These are phyloP conservation scores for Melanchra persicariae DNA, from an alignment of 2,888 invertebrate genomes.

Conservation along the genomic window DNA sequence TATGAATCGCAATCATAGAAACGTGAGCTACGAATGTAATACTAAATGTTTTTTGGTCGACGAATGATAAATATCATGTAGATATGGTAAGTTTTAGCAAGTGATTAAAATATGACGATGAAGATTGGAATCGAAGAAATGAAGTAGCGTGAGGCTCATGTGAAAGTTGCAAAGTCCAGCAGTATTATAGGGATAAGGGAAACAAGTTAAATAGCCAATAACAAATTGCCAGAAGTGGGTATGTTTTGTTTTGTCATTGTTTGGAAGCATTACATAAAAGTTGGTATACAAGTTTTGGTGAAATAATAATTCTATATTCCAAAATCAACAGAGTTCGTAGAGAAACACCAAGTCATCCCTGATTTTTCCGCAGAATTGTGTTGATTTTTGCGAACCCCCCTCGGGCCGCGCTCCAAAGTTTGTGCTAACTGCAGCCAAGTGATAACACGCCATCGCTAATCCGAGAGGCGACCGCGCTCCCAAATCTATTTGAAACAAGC, in stretches of 20 bases:
- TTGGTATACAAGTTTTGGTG: too few relatives aligned
- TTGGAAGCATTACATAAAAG: too few relatives aligned
- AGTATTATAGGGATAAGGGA: too few relatives aligned
- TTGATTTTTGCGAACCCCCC: conserved; percentile 63
- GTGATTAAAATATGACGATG: conserved; percentile 1
- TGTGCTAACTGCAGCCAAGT: conserved; percentile 81
- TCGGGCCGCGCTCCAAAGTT: conserved; percentile 67
- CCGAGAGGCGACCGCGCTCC: conserved; percentile 78
- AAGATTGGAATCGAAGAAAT: not conserved
- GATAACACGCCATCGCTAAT: conserved; percentile 84
- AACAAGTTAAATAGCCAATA: too few relatives aligned
- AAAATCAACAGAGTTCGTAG: not conserved
- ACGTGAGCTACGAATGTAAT: conserved; percentile 48
- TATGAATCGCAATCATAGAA: conserved; percentile 38
- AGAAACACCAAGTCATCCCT: conserved; percentile 32
- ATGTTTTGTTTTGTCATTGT: too few relatives aligned
- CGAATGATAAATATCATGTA: conserved; percentile 2
- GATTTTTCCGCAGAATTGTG: conserved; percentile 55
- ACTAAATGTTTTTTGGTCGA: conserved; percentile 46
- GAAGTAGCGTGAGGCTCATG: not conserved
- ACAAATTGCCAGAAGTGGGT: too few relatives aligned
- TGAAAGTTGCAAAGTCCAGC: not conserved
- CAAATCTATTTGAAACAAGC: conserved; percentile 76
- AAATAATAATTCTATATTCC: not conserved
- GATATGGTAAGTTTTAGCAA: not conserved